Evolutionary conservation across 2,113 vertebrate species (phyloP), one percentile per base, ranked within the genome.

Genomic region (Embiotoca jacksoni): DNA sequence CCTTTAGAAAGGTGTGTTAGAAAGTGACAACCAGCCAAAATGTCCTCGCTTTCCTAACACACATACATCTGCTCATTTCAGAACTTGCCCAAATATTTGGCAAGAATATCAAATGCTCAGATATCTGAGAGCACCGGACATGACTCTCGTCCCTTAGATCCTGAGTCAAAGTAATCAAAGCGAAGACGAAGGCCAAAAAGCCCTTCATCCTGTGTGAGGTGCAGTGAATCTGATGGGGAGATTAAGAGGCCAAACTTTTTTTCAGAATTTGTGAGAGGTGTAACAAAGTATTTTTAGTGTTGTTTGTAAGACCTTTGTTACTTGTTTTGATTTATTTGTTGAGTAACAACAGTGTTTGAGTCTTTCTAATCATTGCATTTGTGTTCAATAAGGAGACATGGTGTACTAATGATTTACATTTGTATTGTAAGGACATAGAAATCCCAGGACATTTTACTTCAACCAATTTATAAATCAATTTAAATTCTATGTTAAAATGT

Each of bases 151-250:
- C 58, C 33, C 57, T 59, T 15, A 11, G 47, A 23, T 58, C 10
- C 15, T 31, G 47, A 64, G 47, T 58, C 50, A 67, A 64, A 53
- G 47, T 73, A 69, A 83, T 86, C 68, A 66, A 7, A 31, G 46
- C 1, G 55, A 31, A 4, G 50, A 62, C 33, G 57, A 65, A 52
- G 56, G 15, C 32, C 5, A 46, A 82, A 57, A 68, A 36, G 67
- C 10, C 63, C 64, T 83, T 66, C 58, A 74, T 61, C 39, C 33
- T 36, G 0, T 5, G 16, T 70, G 63, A 56, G 4, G 5, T 58
- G 71, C 55, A 32, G 54, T 60, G 65, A 74, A 77, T 69, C 44
- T 75, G 58, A 65, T 32, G 58, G 16, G 8, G 32, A 73, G 54
- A 67, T 47, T 71, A 30, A 49, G 23, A 74, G 64, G 49, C 55